These are phyloP conservation scores for Pyrgilauda ruficollis DNA, from an alignment of 2,113 vertebrate genomes.

Conservation along the genomic window DNA sequence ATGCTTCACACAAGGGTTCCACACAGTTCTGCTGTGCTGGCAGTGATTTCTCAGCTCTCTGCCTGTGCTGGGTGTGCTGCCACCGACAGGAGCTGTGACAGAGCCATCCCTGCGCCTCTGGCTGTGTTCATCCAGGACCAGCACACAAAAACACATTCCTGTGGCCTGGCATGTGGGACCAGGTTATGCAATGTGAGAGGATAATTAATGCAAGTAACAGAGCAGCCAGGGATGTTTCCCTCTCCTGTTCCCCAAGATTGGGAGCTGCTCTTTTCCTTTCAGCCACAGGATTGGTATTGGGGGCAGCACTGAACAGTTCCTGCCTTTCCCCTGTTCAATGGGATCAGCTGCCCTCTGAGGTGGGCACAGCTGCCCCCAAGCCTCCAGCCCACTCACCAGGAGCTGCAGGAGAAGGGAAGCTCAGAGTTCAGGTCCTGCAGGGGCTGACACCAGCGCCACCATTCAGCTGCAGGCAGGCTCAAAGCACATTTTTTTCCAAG, in stretches of 20 bases:
- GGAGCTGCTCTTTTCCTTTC: not conserved
- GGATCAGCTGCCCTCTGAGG: not conserved
- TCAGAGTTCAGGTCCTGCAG: not conserved
- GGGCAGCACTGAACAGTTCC: not conserved
- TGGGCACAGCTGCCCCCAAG: not conserved
- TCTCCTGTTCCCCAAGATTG: not conserved
- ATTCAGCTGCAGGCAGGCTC: not conserved
- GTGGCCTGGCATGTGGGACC: not conserved
- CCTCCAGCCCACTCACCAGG: not conserved
- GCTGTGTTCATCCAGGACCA: not conserved
- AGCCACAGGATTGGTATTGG: accelerated
- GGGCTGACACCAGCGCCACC: not conserved
- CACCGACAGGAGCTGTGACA: not conserved
- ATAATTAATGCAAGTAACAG: not conserved
- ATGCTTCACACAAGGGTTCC: not conserved
- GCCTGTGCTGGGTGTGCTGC: not conserved
- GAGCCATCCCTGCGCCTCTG: accelerated
- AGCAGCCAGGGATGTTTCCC: not conserved
- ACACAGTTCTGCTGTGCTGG: not conserved
- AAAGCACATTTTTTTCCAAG: accelerated
- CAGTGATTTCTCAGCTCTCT: not conserved
- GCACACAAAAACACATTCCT: slow-evolving; percentile 26
- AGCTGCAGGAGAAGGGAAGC: not conserved
- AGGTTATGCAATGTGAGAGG: not conserved
- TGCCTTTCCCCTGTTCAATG: not conserved